Conservation (phyloP, 2,888 invertebrate genomes). For the Hemistola chrysoprasaria region DNA sequence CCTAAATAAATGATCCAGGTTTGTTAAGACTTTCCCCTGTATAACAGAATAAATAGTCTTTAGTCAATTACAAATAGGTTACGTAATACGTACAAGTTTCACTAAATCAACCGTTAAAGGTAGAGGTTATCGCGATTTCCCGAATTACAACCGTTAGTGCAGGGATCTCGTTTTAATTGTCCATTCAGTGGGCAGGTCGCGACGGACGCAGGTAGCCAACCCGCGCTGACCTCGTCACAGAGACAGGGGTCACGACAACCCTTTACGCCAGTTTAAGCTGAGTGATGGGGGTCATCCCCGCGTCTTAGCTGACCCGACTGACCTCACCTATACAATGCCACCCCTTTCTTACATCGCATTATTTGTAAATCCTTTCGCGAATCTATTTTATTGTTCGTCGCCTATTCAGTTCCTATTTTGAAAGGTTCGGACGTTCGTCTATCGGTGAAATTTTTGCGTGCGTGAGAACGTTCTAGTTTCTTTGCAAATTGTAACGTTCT, state of each 20-base stretch:
- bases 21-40: slow-evolving; percentile 14
- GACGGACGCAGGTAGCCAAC: slow-evolving; percentile 69
- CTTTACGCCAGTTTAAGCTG: slow-evolving; percentile 76
- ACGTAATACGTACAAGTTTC: slow-evolving; percentile 42
- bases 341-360: slow-evolving; percentile 79
- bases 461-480: slow-evolving; percentile 80
- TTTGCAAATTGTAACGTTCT: slow-evolving; percentile 76
- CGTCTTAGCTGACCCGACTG: slow-evolving; percentile 72
- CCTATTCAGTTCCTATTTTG: slow-evolving; percentile 54
- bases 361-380: slow-evolving; percentile 83
- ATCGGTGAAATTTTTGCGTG: slow-evolving; percentile 75
- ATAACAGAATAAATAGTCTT: slow-evolving; percentile 23
- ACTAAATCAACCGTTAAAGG: slow-evolving; percentile 43
- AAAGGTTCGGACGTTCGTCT: slow-evolving; percentile 59
- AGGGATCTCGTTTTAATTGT: slow-evolving; percentile 77
- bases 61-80: slow-evolving; percentile 54
- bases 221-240: slow-evolving; percentile 67
- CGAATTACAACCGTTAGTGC: slow-evolving; percentile 63
- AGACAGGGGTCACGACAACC: slow-evolving; percentile 65
- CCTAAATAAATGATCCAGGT: not conserved
- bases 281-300: slow-evolving; percentile 78
- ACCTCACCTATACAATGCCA: slow-evolving; percentile 64
- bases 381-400: slow-evolving; percentile 77
- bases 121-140: slow-evolving; percentile 76
- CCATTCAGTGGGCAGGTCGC: slow-evolving; percentile 60